Conservation (phyloP, 2,113 vertebrate species). For the Setophaga petechia region DNA sequence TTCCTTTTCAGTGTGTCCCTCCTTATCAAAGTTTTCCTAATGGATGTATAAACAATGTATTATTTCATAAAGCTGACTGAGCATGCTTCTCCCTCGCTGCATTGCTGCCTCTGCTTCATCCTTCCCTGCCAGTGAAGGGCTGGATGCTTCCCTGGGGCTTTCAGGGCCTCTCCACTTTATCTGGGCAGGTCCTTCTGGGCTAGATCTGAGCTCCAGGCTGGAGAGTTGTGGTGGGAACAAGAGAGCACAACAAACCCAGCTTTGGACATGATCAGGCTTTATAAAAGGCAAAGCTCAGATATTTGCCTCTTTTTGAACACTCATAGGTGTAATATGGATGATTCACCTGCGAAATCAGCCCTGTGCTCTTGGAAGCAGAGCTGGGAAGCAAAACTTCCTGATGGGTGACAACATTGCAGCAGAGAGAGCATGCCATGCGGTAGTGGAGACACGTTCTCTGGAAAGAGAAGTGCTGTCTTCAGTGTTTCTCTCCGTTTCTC, state of each 20-base stretch:
- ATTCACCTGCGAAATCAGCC: not conserved
- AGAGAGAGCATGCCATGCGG: not conserved
- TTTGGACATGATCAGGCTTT: not conserved
- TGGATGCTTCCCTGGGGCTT: not conserved
- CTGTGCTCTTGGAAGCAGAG: not conserved
- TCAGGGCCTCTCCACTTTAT: not conserved
- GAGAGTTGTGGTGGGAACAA: not conserved
- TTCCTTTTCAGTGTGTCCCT: slow-evolving; percentile 18
- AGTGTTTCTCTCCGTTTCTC: not conserved
- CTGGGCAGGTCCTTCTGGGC: not conserved
- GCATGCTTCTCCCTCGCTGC: not conserved
- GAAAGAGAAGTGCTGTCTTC: not conserved
- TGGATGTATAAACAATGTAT: not conserved
- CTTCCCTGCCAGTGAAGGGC: not conserved
- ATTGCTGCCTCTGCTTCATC: not conserved
- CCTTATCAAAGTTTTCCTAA: not conserved
- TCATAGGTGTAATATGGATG: not conserved
- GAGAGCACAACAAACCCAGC: not conserved
- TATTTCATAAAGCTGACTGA: not conserved
- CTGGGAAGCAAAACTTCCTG: not conserved
- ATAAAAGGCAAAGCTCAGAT: not conserved
- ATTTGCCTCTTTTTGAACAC: not conserved
- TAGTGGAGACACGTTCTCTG: not conserved
- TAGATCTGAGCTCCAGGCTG: not conserved
- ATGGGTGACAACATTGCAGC: not conserved